Percentiles rank a stretch among this genome's conserved stretches.
Conservation (phyloP, 2,888 invertebrate genomes). For the Tenodera sinensis region DNA sequence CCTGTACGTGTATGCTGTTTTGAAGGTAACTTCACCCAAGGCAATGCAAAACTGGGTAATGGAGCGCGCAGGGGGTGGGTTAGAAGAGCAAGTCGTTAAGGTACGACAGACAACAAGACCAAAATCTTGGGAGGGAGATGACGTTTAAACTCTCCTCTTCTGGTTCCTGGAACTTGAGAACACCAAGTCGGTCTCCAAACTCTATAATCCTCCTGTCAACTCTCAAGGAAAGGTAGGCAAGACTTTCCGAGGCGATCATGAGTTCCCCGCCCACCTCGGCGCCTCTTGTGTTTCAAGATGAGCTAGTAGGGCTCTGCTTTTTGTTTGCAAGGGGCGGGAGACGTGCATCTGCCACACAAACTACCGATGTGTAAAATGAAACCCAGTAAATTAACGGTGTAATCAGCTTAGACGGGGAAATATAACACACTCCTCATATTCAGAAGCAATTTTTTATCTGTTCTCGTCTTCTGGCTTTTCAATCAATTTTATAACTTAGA, state of each 20-base stretch:
- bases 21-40: conserved; percentile 2
- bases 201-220: conserved; percentile 13
- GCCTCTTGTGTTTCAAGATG: background rate
- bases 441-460: background rate
- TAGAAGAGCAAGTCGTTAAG: background rate
- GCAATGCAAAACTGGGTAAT: conserved; percentile 16
- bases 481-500: background rate
- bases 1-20: conserved; percentile 4
- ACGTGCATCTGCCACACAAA: background rate
- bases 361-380: background rate
- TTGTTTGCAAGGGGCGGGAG: background rate
- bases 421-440: background rate
- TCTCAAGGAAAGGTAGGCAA: background rate
- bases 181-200: conserved; percentile 15
- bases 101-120: conserved; percentile 5
- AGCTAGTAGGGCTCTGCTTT: background rate
- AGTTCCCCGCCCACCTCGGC: background rate
- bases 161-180: conserved; percentile 3
- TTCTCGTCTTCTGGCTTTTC: background rate
- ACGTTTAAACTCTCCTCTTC: background rate
- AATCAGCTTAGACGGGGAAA: background rate
- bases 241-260: background rate
- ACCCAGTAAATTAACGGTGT: background rate
- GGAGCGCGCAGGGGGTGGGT: background rate
- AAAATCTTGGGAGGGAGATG: background rate